A percentile compares a stretch with the other conserved stretches of the same genome.
Conservation (phyloP, 2,888 invertebrate species). For the Tipula confusa region DNA sequence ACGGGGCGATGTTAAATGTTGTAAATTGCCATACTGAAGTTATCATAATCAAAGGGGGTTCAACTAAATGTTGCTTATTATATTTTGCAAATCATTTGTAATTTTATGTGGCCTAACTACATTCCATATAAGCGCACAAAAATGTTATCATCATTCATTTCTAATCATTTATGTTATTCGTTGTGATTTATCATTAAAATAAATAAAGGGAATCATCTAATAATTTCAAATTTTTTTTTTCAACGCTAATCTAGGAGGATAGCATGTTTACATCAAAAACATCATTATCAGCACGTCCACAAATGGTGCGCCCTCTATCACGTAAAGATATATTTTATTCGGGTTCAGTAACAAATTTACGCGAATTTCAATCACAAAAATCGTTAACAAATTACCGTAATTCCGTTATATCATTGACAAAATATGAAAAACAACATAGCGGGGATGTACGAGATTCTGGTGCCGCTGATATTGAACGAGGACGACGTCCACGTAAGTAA, state of each 20-base stretch:
- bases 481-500: slow-evolving; percentile 48
- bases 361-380: slow-evolving; percentile 89
- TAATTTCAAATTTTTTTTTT: background rate
- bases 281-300: slow-evolving; percentile 53
- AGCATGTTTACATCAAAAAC: slow-evolving; percentile 69
- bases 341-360: slow-evolving; percentile 88
- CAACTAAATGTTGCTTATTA: background rate
- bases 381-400: slow-evolving; percentile 86
- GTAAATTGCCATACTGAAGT: background rate
- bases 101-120: background rate
- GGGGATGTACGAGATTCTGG: slow-evolving; percentile 57
- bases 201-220: background rate
- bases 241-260: slow-evolving; percentile 50
- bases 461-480: slow-evolving; percentile 53
- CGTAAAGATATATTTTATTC: slow-evolving; percentile 97
- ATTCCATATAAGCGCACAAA: background rate
- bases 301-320: slow-evolving; percentile 82
- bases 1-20: background rate
- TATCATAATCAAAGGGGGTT: background rate
- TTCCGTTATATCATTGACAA: slow-evolving; percentile 83
- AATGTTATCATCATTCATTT: background rate
- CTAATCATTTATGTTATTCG: slow-evolving; percentile 13
- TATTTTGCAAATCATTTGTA: background rate
- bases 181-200: slow-evolving; percentile 21
- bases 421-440: slow-evolving; percentile 56